A percentile compares a stretch with the other conserved stretches of the same genome.
Conservation (phyloP, 1,140 invertebrate genomes). For the Oryzaephilus surinamensis region DNA sequence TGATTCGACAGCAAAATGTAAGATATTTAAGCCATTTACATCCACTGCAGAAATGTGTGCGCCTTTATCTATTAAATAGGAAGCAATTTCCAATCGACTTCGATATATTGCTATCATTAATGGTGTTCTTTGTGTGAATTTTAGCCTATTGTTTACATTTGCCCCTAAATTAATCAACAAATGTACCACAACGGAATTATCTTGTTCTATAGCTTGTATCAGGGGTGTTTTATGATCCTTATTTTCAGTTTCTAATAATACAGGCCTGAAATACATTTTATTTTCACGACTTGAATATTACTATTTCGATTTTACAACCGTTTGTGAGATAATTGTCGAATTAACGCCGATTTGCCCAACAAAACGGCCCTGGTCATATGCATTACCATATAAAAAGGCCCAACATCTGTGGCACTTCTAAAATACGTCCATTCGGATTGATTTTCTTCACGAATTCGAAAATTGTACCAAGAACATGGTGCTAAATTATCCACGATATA, state of each 20-base stretch:
- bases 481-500: slow-evolving; percentile 18
- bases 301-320: slow-evolving; percentile 6
- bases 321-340: slow-evolving; percentile 21
- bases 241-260: slow-evolving; percentile 23
- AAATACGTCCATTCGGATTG: slow-evolving; percentile 19
- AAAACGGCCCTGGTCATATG: slow-evolving; percentile 25
- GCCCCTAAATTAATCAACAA: slow-evolving; percentile 25
- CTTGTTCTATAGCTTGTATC: slow-evolving; percentile 18
- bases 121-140: slow-evolving; percentile 19
- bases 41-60: slow-evolving; percentile 32
- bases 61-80: slow-evolving; percentile 37
- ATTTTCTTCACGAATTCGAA: slow-evolving; percentile 16
- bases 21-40: slow-evolving; percentile 34
- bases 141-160: slow-evolving; percentile 20
- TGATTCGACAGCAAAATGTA: slow-evolving; percentile 44
- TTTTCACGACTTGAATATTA: slow-evolving; percentile 5
- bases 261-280: slow-evolving; percentile 18
- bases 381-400: slow-evolving; percentile 20
- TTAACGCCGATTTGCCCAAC: slow-evolving; percentile 17
- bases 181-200: slow-evolving; percentile 19
- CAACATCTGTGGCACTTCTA: slow-evolving; percentile 20
- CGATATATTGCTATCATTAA: slow-evolving; percentile 25
- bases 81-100: slow-evolving; percentile 26
- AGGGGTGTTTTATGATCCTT: slow-evolving; percentile 28
- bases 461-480: slow-evolving; percentile 24